These are phyloP conservation scores for Litocranius walleri DNA, from an alignment of 2,113 vertebrate species.

Conservation along the genomic window DNA sequence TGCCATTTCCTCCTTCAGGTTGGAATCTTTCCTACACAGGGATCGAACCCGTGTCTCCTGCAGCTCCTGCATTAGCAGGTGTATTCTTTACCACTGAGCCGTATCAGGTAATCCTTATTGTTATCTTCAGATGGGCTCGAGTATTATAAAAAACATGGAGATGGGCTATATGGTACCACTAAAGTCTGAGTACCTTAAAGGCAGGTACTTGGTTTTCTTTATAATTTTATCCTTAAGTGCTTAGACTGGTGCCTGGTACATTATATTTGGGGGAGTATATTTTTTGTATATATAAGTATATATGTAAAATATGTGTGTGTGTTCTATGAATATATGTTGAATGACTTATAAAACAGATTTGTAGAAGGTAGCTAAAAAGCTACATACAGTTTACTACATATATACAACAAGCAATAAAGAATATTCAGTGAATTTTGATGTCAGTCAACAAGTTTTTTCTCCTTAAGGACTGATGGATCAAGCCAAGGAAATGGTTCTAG, in stretches of 20 bases:
- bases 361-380: background rate
- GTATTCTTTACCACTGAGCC: background rate
- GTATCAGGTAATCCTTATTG: background rate
- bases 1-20: background rate
- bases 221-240: background rate
- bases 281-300: background rate
- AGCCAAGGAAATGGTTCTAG: background rate
- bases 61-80: background rate
- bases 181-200: background rate
- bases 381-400: background rate
- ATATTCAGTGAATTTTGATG: background rate
- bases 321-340: background rate
- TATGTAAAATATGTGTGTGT: no score
- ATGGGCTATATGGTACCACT: background rate
- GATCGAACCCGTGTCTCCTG: background rate
- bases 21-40: background rate
- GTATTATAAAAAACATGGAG: background rate
- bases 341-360: background rate
- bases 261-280: background rate
- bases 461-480: background rate
- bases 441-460: background rate
- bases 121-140: background rate
- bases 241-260: background rate
- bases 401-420: background rate
- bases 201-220: background rate